These are phyloP conservation scores for Vespertilio murinus DNA, from an alignment of 2,797 vertebrate genomes.

Conservation along the genomic window DNA sequence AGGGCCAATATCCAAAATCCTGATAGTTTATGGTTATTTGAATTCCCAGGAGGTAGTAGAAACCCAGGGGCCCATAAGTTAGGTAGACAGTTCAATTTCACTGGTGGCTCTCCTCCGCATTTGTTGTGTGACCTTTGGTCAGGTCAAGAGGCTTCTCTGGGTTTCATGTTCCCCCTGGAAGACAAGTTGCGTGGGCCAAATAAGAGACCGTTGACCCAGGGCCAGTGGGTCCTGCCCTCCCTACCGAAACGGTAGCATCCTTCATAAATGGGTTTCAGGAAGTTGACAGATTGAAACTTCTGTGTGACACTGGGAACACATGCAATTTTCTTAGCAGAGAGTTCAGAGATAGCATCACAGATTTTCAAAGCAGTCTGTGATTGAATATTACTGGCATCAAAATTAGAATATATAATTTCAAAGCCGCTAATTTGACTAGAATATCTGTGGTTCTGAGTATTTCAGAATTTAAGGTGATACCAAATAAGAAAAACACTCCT, in stretches of 20 bases:
- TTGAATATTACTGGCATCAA: background rate
- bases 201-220: background rate
- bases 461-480: background rate
- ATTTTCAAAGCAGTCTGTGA: constrained; percentile 3
- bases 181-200: background rate
- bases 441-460: background rate
- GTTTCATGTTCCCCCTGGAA: background rate
- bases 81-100: background rate
- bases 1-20: background rate
- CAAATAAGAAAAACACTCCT: background rate
- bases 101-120: background rate
- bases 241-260: rapidly evolving
- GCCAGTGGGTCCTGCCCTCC: background rate
- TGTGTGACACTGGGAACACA: background rate
- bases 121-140: background rate
- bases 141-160: background rate
- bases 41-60: background rate
- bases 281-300: background rate
- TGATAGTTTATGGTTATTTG: background rate
- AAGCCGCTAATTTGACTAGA: background rate
- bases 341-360: background rate
- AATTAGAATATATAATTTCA: background rate
- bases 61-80: background rate
- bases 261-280: background rate
- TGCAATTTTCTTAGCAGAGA: background rate